Conservation (phyloP, 1,140 invertebrate genomes). For the Philopotamus ludificatus region DNA sequence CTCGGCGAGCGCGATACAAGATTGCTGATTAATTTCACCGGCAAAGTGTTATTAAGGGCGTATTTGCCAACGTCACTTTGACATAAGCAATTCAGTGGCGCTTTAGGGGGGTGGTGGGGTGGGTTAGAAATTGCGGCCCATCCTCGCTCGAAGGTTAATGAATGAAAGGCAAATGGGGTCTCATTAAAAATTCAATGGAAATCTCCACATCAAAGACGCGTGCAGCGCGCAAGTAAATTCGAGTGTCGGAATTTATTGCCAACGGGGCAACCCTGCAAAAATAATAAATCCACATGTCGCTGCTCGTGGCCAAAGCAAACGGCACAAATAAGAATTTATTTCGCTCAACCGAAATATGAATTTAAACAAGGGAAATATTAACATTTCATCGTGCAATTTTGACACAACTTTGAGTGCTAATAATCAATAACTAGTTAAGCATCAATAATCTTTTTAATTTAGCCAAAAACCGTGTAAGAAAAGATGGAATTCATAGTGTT, state of each 20-base stretch:
- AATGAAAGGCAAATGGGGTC: slow-evolving; percentile 5
- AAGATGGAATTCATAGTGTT: too few relatives aligned
- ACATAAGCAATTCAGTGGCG: slow-evolving; percentile 4
- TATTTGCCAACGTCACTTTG: slow-evolving; percentile 12
- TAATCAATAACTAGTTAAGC: too few relatives aligned
- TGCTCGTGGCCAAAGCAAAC: too few relatives aligned
- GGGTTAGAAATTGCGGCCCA: neutral
- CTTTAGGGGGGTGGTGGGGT: neutral
- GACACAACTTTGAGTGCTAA: too few relatives aligned
- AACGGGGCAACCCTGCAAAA: neutral
- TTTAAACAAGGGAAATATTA: too few relatives aligned
- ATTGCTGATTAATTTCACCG: slow-evolving; percentile 4
- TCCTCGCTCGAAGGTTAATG: slow-evolving; percentile 7
- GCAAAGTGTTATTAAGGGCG: slow-evolving; percentile 4
- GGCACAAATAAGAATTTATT: too few relatives aligned
- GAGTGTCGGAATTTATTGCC: slow-evolving; percentile 4
- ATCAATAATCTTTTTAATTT: too few relatives aligned
- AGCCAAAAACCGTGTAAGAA: too few relatives aligned
- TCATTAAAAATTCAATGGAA: slow-evolving; percentile 14
- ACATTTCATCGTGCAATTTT: too few relatives aligned
- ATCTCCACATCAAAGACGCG: slow-evolving; percentile 12
- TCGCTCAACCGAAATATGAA: too few relatives aligned
- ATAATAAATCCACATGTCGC: neutral
- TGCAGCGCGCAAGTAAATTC: slow-evolving; percentile 7
- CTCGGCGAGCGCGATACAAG: neutral